A percentile compares a stretch with the other conserved stretches of the same genome.
Evolutionary conservation across 2,113 vertebrate species (phyloP).

Genomic region (Equus przewalskii): DNA sequence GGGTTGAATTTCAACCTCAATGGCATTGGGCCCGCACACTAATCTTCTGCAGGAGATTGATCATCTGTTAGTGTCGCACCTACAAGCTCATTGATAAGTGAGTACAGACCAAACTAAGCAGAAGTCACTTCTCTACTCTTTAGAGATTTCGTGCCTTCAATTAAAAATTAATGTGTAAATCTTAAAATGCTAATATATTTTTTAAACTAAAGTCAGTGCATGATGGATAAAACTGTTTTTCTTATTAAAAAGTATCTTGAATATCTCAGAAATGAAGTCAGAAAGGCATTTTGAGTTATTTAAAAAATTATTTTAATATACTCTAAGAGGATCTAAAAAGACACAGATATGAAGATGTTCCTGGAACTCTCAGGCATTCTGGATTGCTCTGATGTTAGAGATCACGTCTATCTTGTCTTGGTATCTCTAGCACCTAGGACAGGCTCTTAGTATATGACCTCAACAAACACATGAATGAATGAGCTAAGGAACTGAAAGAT

Average conservation of each 20-base stretch:
- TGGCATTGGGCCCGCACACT: conserved; percentile 87
- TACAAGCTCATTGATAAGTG: not conserved
- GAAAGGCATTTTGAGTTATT: not conserved
- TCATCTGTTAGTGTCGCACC: conserved; percentile 12
- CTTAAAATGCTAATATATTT: not conserved
- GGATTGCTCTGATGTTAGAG: not conserved
- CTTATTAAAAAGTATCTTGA: not conserved
- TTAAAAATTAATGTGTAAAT: not conserved
- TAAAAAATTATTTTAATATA: not conserved
- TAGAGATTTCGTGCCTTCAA: not conserved
- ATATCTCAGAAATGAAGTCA: conserved; percentile 5
- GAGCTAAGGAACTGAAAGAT: not conserved
- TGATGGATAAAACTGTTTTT: not conserved
- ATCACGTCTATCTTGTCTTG: not conserved
- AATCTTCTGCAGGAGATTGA: conserved; percentile 81
- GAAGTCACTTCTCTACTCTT: not conserved
- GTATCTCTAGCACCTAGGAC: not conserved
- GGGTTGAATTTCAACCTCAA: conserved; percentile 86
- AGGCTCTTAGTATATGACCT: not conserved
- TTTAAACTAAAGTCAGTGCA: not conserved
- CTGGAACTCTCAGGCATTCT: not conserved
- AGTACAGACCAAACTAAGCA: not conserved
- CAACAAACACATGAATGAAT: not conserved
- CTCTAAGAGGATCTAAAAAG: not conserved
- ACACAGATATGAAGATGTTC: not conserved